These are phyloP conservation scores for Rhinophrynus dorsalis DNA, from an alignment of 2,797 vertebrate species.

Conservation along the genomic window DNA sequence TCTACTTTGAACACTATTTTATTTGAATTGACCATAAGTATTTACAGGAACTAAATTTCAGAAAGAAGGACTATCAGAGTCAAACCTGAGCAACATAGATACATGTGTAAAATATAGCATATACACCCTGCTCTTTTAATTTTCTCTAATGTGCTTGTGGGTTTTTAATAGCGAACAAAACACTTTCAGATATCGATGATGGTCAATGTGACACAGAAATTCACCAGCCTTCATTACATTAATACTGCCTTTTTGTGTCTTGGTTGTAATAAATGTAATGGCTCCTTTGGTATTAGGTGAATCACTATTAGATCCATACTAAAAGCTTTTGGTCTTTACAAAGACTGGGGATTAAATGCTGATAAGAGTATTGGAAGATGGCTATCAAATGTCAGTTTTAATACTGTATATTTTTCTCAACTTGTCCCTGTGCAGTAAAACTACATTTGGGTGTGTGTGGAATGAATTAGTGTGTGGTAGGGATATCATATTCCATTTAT, in stretches of 20 bases:
- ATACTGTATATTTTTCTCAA: neutral
- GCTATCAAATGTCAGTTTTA: neutral
- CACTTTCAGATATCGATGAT: constrained; percentile 11
- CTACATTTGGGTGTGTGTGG: too few species aligned
- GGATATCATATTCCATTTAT: too few species aligned
- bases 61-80: too few species aligned
- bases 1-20: too few species aligned
- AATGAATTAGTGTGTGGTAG: too few species aligned
- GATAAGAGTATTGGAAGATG: neutral
- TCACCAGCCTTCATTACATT: constrained; percentile 16
- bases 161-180: neutral
- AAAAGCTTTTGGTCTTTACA: constrained; percentile 33
- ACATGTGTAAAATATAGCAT: neutral
- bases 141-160: neutral
- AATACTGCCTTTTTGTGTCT: constrained; percentile 19
- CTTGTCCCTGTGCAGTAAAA: too few species aligned
- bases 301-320: constrained; percentile 6
- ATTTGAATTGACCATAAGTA: too few species aligned
- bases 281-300: neutral
- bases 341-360: constrained; percentile 28
- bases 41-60: too few species aligned
- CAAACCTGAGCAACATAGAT: neutral
- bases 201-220: constrained; percentile 7
- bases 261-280: constrained; percentile 18
- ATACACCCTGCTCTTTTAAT: neutral